These are phyloP conservation scores for Archaeoteleia sp. DNA, from an alignment of 2,888 invertebrate genomes.

Conservation along the genomic window DNA sequence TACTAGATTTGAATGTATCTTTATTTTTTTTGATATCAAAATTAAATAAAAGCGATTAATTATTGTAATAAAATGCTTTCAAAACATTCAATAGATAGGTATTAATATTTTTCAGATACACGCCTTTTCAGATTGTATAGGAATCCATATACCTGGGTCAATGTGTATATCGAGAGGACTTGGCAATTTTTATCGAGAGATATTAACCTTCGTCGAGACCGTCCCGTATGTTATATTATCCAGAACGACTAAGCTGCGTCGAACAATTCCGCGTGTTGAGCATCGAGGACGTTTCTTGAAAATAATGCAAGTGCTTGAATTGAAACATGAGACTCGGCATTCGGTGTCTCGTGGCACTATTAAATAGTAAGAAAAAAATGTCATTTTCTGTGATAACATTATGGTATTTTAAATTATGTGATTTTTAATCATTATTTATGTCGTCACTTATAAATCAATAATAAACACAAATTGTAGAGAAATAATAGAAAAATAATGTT, in stretches of 20 bases:
- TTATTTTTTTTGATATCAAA: not conserved
- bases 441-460: no score
- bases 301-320: conserved; percentile 28
- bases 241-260: conserved; percentile 37
- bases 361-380: conserved; percentile 13
- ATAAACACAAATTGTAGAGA: no score
- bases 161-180: conserved; percentile 12
- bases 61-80: no score
- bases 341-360: conserved; percentile 1
- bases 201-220: conserved; percentile 27
- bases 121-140: not conserved
- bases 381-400: no score
- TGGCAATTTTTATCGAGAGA: conserved; percentile 31
- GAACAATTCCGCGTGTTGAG: conserved; percentile 34
- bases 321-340: conserved; percentile 9
- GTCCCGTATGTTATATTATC: conserved; percentile 37
- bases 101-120: no score
- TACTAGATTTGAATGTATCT: not conserved
- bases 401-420: no score
- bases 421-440: no score
- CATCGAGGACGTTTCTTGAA: conserved; percentile 35
- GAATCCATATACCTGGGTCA: conserved; percentile 2
- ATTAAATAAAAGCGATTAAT: no score
- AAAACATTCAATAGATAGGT: no score
- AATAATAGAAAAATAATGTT: no score